Conservation (phyloP, 35 echinoderm and acorn worm species). For the Ptychodera flava region DNA sequence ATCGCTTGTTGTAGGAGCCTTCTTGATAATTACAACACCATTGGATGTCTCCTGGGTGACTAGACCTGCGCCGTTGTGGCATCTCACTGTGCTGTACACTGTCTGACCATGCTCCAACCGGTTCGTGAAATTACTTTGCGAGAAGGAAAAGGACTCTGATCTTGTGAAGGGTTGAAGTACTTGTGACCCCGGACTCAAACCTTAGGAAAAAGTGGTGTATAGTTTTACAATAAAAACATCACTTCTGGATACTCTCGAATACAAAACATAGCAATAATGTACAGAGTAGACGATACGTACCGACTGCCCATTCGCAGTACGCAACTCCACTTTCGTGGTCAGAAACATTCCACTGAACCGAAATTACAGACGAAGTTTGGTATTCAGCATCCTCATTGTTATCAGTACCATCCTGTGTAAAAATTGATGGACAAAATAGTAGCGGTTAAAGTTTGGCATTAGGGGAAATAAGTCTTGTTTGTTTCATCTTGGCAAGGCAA, state of each 20-base stretch:
- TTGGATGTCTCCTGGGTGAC: slow-evolving; percentile 11
- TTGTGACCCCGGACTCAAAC: too few relatives aligned
- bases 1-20: neutral
- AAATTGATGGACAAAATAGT: too few relatives aligned
- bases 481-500: too few relatives aligned
- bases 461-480: too few relatives aligned
- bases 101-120: too few relatives aligned
- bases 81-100: slow-evolving; percentile 17
- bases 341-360: slow-evolving; percentile 28
- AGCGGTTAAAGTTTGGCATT: too few relatives aligned
- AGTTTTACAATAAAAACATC: neutral
- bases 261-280: too few relatives aligned
- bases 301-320: slow-evolving; percentile 34
- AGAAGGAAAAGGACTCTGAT: too few relatives aligned
- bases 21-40: slow-evolving; percentile 6
- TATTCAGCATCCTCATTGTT: too few relatives aligned
- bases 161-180: too few relatives aligned
- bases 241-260: neutral
- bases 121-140: too few relatives aligned
- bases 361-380: neutral
- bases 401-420: neutral
- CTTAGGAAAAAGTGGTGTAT: neutral
- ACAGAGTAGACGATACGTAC: too few relatives aligned
- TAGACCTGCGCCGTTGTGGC: slow-evolving; percentile 13
- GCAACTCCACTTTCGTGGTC: slow-evolving; percentile 34